Conservation (phyloP, 1,140 invertebrate genomes). For the Thaumatotibia leucotreta region DNA sequence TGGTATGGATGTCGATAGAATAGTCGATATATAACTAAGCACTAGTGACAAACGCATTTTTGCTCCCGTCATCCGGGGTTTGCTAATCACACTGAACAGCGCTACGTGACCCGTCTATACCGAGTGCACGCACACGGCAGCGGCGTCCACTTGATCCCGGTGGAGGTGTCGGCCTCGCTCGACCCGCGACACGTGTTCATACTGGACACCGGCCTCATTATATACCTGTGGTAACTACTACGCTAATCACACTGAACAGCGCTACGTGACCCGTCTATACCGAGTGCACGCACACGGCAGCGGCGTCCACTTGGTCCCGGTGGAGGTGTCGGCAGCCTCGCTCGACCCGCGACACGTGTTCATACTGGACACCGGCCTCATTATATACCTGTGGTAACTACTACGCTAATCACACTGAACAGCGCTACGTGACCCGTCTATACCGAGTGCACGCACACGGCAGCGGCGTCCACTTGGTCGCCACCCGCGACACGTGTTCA, state of each 20-base stretch:
- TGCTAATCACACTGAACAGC: too few relatives aligned
- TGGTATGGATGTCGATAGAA: too few relatives aligned
- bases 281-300: constrained; percentile 92
- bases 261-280: constrained; percentile 90
- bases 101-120: constrained; percentile 90
- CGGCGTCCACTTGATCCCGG: constrained; percentile 96
- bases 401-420: constrained; percentile 25
- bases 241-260: constrained; percentile 74
- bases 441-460: constrained; percentile 94
- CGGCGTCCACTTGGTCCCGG: constrained; percentile 95
- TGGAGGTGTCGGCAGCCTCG: constrained; percentile 81
- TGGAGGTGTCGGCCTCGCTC: constrained; percentile 84
- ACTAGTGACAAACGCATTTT: too few relatives aligned
- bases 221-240: constrained; percentile 91
- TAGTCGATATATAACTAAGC: too few relatives aligned
- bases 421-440: constrained; percentile 89
- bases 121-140: constrained; percentile 92
- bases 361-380: constrained; percentile 91
- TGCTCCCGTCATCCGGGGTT: too few relatives aligned
- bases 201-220: constrained; percentile 90
- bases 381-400: constrained; percentile 92
- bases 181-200: constrained; percentile 96
- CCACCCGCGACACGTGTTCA: constrained; percentile 94
- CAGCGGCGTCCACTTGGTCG: constrained; percentile 93
- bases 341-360: constrained; percentile 96